Percentiles rank a stretch among this genome's conserved stretches.
Conservation (phyloP, 1,140 invertebrate genomes). For the Nautilus pompilius region DNA sequence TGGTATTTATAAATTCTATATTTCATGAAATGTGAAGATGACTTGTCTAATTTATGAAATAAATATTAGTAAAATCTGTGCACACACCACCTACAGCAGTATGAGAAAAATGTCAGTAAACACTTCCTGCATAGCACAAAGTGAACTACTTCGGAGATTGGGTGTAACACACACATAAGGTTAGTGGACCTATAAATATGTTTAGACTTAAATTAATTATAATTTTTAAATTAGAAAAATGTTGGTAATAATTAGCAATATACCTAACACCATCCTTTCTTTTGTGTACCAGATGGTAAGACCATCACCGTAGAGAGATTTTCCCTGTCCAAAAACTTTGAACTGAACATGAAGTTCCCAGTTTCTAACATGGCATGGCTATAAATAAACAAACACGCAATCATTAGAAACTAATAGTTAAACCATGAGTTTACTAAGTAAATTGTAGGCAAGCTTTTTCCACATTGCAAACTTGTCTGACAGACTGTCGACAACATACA, state of each 20-base stretch:
- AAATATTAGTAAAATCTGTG: too few relatives aligned
- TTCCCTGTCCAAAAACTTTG: constrained; percentile 92
- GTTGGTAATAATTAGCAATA: constrained; percentile 2
- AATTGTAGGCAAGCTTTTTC: too few relatives aligned
- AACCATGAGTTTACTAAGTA: background rate
- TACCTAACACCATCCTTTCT: constrained; percentile 76
- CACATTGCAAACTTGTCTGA: too few relatives aligned
- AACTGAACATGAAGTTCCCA: constrained; percentile 98
- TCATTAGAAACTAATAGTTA: background rate
- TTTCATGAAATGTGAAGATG: too few relatives aligned
- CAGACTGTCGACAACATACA: too few relatives aligned
- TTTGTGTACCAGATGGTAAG: constrained; percentile 96
- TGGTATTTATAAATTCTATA: too few relatives aligned
- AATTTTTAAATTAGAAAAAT: background rate
- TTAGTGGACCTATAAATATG: background rate
- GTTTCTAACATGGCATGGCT: constrained; percentile 80
- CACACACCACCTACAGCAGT: too few relatives aligned
- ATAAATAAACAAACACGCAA: constrained; percentile 36
- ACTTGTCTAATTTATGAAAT: too few relatives aligned
- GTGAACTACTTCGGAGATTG: too few relatives aligned
- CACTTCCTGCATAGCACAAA: too few relatives aligned
- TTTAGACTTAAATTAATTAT: too few relatives aligned
- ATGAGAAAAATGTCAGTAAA: too few relatives aligned
- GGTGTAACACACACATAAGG: background rate
- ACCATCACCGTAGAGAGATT: constrained; percentile 95